phyloP scores from a whole-genome alignment of 1,140 invertebrate genomes.

The Probaryconus sp. region DNA sequence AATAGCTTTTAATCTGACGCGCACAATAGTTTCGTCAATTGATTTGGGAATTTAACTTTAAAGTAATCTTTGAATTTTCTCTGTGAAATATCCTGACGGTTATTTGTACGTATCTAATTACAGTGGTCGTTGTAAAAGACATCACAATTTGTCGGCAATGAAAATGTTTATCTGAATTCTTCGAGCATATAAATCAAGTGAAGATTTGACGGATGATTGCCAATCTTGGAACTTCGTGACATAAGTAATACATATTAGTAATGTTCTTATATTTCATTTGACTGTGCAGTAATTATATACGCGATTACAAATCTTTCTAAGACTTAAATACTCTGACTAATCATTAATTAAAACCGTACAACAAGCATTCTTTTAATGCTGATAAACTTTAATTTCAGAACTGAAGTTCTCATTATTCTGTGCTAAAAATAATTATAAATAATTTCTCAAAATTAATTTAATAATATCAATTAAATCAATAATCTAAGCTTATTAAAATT shows the following conservation, averaged over 20 bases:
- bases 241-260: slow-evolving; percentile 10
- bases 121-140: background rate
- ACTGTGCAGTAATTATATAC: slow-evolving; percentile 6
- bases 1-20: slow-evolving; percentile 35
- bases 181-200: slow-evolving; percentile 3
- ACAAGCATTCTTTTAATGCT: too few species aligned
- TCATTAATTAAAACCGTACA: too few species aligned
- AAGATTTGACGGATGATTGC: slow-evolving; percentile 10
- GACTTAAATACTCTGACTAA: slow-evolving; percentile 13
- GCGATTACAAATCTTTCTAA: background rate
- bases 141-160: slow-evolving; percentile 2
- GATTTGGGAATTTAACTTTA: slow-evolving; percentile 18
- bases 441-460: too few species aligned
- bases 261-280: slow-evolving; percentile 13
- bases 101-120: slow-evolving; percentile 9
- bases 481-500: too few species aligned
- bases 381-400: too few species aligned
- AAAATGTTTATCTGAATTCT: slow-evolving; percentile 3
- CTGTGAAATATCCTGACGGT: background rate
- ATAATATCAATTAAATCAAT: too few species aligned
- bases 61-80: slow-evolving; percentile 3
- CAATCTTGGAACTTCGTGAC: slow-evolving; percentile 22
- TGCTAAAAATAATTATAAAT: too few species aligned
- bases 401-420: too few species aligned
- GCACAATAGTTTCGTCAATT: too few species aligned